phyloP scores from a whole-genome alignment of 2,797 vertebrate species.

The Dallia pectoralis region DNA sequence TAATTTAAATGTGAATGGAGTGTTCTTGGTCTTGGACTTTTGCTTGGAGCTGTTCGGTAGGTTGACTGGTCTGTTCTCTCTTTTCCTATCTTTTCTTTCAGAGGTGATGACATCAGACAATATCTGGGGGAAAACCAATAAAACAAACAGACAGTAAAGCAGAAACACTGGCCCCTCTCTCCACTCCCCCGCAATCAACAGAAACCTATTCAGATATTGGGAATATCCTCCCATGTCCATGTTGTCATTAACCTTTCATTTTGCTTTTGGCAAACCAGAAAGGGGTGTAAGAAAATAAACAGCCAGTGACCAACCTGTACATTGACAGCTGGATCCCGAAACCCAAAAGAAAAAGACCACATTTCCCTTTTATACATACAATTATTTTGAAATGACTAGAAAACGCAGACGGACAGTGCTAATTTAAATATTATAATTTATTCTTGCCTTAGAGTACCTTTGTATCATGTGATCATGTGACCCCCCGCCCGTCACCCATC shows the following conservation, averaged over 20 bases:
- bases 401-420: constrained; percentile 70
- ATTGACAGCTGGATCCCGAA: constrained; percentile 63
- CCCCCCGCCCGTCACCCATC: constrained; percentile 21
- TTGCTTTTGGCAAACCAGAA: constrained; percentile 68
- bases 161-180: constrained; percentile 61
- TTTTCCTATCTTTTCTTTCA: constrained; percentile 17
- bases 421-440: constrained; percentile 40
- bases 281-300: constrained; percentile 37
- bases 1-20: background rate
- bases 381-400: constrained; percentile 81
- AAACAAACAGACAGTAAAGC: constrained; percentile 51
- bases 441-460: constrained; percentile 64
- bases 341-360: constrained; percentile 18
- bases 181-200: constrained; percentile 63
- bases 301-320: constrained; percentile 77
- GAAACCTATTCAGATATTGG: constrained; percentile 47
- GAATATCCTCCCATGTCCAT: constrained; percentile 70
- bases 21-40: background rate
- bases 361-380: constrained; percentile 75
- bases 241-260: constrained; percentile 65
- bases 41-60: background rate
- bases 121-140: constrained; percentile 53
- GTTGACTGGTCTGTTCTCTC: constrained; percentile 17
- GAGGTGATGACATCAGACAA: constrained; percentile 56
- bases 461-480: constrained; percentile 51